Conservation (phyloP, 2,888 invertebrate genomes). For the Beris chalybata region DNA sequence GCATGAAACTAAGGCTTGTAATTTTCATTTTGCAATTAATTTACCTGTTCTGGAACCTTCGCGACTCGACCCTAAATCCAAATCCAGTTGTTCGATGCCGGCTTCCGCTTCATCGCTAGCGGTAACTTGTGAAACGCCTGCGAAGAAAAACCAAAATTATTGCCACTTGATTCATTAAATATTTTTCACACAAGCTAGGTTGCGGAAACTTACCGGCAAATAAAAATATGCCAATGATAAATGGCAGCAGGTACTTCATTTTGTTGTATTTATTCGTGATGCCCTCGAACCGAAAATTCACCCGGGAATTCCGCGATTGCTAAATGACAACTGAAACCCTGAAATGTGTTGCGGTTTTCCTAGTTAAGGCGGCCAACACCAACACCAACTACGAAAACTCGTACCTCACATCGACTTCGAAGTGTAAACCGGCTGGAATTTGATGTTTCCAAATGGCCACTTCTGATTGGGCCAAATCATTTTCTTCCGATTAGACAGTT, state of each 20-base stretch:
- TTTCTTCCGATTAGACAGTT: not conserved
- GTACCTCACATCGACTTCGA: not conserved
- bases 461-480: slow-evolving; percentile 49
- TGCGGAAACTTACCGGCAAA: slow-evolving; percentile 52
- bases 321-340: slow-evolving; percentile 22
- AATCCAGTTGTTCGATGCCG: slow-evolving; percentile 65
- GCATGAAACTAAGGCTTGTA: too few relatives aligned
- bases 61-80: slow-evolving; percentile 78
- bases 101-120: slow-evolving; percentile 43
- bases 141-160: slow-evolving; percentile 13
- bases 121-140: slow-evolving; percentile 47
- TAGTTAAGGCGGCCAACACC: too few relatives aligned
- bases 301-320: slow-evolving; percentile 14
- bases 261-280: slow-evolving; percentile 12
- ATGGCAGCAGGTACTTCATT: slow-evolving; percentile 57
- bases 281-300: slow-evolving; percentile 1
- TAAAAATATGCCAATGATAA: slow-evolving; percentile 55
- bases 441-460: slow-evolving; percentile 44
- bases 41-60: slow-evolving; percentile 88
- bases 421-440: slow-evolving; percentile 23
- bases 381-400: too few relatives aligned
- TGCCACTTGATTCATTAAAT: not conserved
- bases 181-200: not conserved
- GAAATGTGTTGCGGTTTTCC: not conserved
- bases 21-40: not conserved